These are phyloP conservation scores for Pedionomus torquatus DNA, from an alignment of 2,113 vertebrate genomes.

Conservation along the genomic window DNA sequence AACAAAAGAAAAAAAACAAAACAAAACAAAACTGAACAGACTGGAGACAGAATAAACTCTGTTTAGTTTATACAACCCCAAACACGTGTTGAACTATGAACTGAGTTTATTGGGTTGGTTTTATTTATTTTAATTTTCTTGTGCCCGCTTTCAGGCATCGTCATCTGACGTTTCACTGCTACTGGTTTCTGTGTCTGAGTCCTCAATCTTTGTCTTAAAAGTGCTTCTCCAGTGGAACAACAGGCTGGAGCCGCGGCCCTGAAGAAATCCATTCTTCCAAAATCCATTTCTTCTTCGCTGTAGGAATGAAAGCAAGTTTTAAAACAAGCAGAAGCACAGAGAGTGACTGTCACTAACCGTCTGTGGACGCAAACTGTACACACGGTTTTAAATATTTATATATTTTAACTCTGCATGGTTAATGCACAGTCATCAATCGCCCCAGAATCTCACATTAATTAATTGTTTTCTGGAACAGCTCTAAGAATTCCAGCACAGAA, in stretches of 20 bases:
- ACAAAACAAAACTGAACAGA: slow-evolving; percentile 68
- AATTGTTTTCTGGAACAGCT: background rate
- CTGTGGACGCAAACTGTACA: background rate
- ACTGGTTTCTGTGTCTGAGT: slow-evolving; percentile 94
- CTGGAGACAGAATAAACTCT: slow-evolving; percentile 79
- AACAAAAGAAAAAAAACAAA: slow-evolving; percentile 74
- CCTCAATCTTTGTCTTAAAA: slow-evolving; percentile 88
- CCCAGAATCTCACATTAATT: background rate
- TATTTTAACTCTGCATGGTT: background rate
- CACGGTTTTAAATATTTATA: too few species aligned
- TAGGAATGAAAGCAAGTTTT: slow-evolving; percentile 36
- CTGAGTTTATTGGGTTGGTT: slow-evolving; percentile 76
- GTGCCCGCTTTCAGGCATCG: slow-evolving; percentile 87
- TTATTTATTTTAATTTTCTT: slow-evolving; percentile 66
- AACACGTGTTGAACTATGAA: slow-evolving; percentile 74
- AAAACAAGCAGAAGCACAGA: background rate
- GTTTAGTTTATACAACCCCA: slow-evolving; percentile 76
- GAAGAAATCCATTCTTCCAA: slow-evolving; percentile 90
- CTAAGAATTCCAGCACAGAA: background rate
- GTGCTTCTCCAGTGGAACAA: slow-evolving; percentile 94
- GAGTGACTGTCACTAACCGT: background rate
- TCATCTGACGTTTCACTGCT: slow-evolving; percentile 96
- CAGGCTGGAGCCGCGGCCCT: slow-evolving; percentile 85
- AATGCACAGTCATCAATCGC: background rate
- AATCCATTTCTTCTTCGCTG: slow-evolving; percentile 94